These are phyloP conservation scores for Ditylenchus dipsaci DNA, from an alignment of 1,140 invertebrate species.

Conservation along the genomic window DNA sequence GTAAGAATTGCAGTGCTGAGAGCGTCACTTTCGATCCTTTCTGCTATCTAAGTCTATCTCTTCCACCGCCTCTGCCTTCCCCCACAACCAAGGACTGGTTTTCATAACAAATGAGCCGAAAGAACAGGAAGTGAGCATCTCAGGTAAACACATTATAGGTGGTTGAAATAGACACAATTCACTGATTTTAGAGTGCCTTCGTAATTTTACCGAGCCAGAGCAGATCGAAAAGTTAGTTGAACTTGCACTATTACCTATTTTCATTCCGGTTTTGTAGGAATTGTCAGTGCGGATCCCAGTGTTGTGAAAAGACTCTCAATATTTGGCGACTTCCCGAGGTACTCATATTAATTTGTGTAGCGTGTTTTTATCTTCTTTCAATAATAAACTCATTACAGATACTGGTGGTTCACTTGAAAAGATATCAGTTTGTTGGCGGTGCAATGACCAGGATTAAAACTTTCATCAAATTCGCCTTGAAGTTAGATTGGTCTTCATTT, in stretches of 20 bases:
- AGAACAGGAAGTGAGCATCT: not conserved
- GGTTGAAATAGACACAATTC: too few relatives aligned
- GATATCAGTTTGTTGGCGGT: not conserved
- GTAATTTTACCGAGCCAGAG: not conserved
- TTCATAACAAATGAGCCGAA: not conserved
- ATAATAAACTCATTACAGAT: not conserved
- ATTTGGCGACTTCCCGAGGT: too few relatives aligned
- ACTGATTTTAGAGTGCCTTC: too few relatives aligned
- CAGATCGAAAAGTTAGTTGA: not conserved
- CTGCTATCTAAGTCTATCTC: not conserved
- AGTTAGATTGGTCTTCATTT: not conserved
- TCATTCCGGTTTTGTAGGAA: too few relatives aligned
- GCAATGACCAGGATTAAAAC: not conserved
- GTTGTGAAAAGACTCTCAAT: too few relatives aligned
- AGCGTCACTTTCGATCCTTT: not conserved
- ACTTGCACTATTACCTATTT: not conserved
- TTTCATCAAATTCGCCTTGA: not conserved
- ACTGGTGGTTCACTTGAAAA: not conserved
- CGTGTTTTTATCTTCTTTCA: not conserved
- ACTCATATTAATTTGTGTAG: not conserved
- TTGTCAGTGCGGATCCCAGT: too few relatives aligned
- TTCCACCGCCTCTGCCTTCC: not conserved
- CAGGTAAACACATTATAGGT: too few relatives aligned
- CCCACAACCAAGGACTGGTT: too few relatives aligned
- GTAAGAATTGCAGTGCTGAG: not conserved